Base-by-base conservation (phyloP, 1,140 invertebrate species). In the Camponotus vicinus region DNA sequence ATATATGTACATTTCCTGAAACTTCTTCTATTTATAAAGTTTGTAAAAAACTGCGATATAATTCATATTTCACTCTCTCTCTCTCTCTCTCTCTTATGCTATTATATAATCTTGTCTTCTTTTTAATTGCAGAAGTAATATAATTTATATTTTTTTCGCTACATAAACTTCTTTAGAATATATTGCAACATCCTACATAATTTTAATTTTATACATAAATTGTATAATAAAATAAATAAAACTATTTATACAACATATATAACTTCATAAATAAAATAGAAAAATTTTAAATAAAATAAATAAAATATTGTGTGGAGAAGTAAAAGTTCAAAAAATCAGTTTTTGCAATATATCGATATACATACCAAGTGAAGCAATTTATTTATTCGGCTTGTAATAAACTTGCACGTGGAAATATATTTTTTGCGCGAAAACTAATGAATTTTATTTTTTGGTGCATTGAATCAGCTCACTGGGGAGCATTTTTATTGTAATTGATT, bases 401-500 rank as follows among this genome's bases (percentile, higher is more conserved):
- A 83, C 27, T 61, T 45, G 55, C 55, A 61, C 18, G 15, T 18
- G 40, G n/a, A 83, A 73, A 83, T 83, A 75, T 59, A 59, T 82
- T 34, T 75, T 27, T 75, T 83, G 55, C 55, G 40, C 55, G 69
- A 55, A 83, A 83, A 83, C 79, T 83, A 83, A 83, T 82, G 67
- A 82, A 82, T 73, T 82, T 82, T 27, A 82, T 61, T 73, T 34
- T 49, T 34, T 49, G 52, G n/a, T 37, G 55, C 27, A 52, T 42
- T 40, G 27, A 15, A 4, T 45, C 7, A 27, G 40, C 40, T 57
- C 45, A 80, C 64, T 37, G 27, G 18, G 32, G 61, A 73, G 18
- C 49, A 75, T 75, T 83, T 83, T 73, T 83, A 83, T 83, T 75
- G 79, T n/a, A 61, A 63, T 73, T 73, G 69, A 57, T 75, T 61